Evolutionary conservation across 2,888 invertebrate species (phyloP).

Genomic region (Drosophila paramelanica): DNA sequence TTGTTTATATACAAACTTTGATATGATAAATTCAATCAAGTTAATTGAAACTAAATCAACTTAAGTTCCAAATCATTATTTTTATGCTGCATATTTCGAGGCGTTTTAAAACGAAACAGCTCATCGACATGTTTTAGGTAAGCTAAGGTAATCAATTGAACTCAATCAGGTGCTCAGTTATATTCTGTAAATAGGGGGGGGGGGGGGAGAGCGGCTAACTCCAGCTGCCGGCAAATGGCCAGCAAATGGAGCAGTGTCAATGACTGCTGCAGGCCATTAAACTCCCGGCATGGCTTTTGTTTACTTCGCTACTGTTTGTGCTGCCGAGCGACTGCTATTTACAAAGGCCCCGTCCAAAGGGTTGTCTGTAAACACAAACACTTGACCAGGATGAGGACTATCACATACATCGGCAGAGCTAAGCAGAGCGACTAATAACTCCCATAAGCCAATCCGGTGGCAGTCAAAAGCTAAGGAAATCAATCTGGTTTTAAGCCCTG

Average conservation of each 20-base stretch:
- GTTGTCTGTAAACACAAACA: conserved; percentile 37
- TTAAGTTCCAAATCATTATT: background rate
- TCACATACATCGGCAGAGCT: background rate
- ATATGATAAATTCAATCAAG: background rate
- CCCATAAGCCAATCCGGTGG: background rate
- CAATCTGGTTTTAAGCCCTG: conserved; percentile 7
- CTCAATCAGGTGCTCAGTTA: conserved; percentile 20
- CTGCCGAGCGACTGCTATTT: conserved; percentile 40
- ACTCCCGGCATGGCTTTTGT: conserved; percentile 55
- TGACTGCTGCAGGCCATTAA: conserved; percentile 75
- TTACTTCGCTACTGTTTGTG: conserved; percentile 50
- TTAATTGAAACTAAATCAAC: background rate
- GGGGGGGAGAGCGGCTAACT: too few species aligned
- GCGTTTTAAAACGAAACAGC: background rate
- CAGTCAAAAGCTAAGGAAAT: conserved; percentile 27
- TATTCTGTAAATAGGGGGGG: background rate
- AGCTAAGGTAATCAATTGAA: conserved; percentile 26
- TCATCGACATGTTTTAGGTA: conserved; percentile 24
- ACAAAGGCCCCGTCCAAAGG: conserved; percentile 35
- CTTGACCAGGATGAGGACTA: background rate
- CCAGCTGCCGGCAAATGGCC: conserved; percentile 23
- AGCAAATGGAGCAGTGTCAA: conserved; percentile 58
- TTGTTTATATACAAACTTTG: background rate
- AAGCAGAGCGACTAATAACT: conserved; percentile 15
- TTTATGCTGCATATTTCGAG: conserved; percentile 32